Percentiles rank a stretch among this genome's conserved stretches.
Conservation (phyloP, 1,140 invertebrate species). For the Sinonovacula constricta region DNA sequence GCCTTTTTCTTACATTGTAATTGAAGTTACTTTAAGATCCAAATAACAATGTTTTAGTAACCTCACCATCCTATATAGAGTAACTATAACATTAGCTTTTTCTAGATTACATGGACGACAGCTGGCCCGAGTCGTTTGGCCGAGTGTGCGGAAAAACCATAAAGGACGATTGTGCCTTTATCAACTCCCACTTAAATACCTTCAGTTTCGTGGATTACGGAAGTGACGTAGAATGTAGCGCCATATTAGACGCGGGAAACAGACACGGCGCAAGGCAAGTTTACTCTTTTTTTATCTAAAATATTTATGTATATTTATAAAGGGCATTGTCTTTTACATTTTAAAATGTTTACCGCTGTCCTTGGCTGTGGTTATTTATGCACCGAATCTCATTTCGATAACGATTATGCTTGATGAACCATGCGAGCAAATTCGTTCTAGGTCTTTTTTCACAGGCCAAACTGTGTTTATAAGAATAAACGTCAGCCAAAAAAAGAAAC, state of each 20-base stretch:
- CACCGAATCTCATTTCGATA: too few relatives aligned
- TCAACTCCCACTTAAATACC: slow-evolving; percentile 40
- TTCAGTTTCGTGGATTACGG: slow-evolving; percentile 22
- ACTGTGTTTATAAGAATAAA: too few relatives aligned
- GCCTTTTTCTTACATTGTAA: neutral
- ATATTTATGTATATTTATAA: neutral
- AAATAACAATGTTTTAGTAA: neutral
- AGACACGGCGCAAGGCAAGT: slow-evolving; percentile 21
- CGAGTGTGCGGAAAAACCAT: slow-evolving; percentile 28
- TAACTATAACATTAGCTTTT: neutral
- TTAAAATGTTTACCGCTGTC: too few relatives aligned
- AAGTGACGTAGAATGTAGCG: slow-evolving; percentile 17
- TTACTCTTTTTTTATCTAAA: neutral
- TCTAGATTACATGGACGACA: slow-evolving; percentile 47
- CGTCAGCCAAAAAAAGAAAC: too few relatives aligned
- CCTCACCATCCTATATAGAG: neutral
- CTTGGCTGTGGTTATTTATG: too few relatives aligned
- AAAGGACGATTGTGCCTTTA: slow-evolving; percentile 31
- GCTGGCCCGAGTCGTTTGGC: slow-evolving; percentile 38
- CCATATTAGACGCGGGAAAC: slow-evolving; percentile 29
- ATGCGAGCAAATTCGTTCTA: too few relatives aligned
- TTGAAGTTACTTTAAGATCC: neutral
- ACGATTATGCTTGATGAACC: too few relatives aligned
- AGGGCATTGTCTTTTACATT: neutral
- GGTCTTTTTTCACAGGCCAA: too few relatives aligned